These are phyloP conservation scores for Pyrgilauda ruficollis DNA, from an alignment of 2,113 vertebrate genomes.

Conservation along the genomic window DNA sequence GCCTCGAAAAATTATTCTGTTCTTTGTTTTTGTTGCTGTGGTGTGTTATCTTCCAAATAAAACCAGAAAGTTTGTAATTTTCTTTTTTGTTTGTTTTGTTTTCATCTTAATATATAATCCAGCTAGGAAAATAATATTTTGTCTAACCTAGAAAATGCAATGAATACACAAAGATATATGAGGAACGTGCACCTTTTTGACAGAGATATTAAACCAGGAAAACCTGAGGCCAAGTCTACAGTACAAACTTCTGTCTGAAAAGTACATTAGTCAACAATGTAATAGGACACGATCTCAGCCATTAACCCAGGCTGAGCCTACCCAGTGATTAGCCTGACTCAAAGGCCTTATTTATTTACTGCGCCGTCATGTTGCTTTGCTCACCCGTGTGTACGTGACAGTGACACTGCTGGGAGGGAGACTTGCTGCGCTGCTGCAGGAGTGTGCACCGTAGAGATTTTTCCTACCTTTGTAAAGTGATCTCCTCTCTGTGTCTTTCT, in stretches of 20 bases:
- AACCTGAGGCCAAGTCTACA: conserved; percentile 10
- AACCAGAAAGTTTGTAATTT: not conserved
- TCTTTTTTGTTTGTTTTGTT: not conserved
- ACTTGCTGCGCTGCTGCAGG: not conserved
- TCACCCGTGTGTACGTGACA: not conserved
- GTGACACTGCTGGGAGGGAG: not conserved
- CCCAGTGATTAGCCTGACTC: not conserved
- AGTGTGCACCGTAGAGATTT: not conserved
- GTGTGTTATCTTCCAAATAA: not conserved
- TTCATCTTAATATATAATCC: not conserved
- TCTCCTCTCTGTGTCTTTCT: not conserved
- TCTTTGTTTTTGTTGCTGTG: not conserved
- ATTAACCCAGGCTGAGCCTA: not conserved
- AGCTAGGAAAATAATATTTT: conserved; percentile 6
- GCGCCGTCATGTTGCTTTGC: fast-evolving
- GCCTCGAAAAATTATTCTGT: not conserved
- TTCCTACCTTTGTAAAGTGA: not conserved
- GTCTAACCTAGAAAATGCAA: not conserved
- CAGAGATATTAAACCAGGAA: conserved; percentile 5
- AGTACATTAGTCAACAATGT: not conserved
- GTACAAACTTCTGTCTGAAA: not conserved
- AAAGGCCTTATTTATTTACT: not conserved
- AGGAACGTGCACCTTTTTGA: not conserved
- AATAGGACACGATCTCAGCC: not conserved
- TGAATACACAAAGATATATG: not conserved